Percentiles rank a stretch among this genome's conserved stretches.
phyloP scores from a whole-genome alignment of 30 jellyfish, hydroid and myxozoan species.

The Hydractinia symbiolongicarpus region DNA sequence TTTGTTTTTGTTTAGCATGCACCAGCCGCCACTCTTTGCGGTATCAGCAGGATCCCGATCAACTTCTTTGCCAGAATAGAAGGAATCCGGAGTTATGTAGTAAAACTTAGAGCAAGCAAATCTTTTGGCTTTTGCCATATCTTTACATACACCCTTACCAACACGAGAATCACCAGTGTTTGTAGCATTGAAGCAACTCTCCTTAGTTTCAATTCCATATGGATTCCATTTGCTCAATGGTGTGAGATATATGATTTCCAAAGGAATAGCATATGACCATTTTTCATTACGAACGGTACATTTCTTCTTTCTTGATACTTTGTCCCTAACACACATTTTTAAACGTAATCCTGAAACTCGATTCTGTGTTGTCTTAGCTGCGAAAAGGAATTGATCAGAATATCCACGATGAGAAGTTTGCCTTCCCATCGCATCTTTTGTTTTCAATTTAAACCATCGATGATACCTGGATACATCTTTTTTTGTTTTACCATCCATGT shows the following conservation, averaged over 20 bases:
- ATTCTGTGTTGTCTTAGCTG: constrained; percentile 62
- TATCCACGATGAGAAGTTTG: constrained; percentile 47
- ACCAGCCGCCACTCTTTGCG: constrained; percentile 26
- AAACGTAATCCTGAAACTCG: constrained; percentile 42
- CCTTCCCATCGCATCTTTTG: constrained; percentile 87
- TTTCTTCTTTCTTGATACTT: background rate
- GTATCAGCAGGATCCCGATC: constrained; percentile 65
- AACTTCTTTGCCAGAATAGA: constrained; percentile 48
- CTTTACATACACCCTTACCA: constrained; percentile 21
- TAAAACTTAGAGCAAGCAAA: constrained; percentile 33
- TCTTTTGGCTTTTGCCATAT: constrained; percentile 35
- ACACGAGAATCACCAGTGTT: no score
- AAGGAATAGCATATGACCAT: constrained; percentile 48
- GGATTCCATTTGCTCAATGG: constrained; percentile 68
- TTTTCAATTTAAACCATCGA: constrained; percentile 33
- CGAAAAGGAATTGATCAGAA: constrained; percentile 60
- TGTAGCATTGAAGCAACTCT: no score
- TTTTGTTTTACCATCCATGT: constrained; percentile 29
- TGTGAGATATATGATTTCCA: constrained; percentile 66
- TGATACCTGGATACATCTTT: constrained; percentile 58
- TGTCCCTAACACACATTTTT: background rate
- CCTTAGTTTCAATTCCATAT: constrained; percentile 24
- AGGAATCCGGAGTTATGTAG: constrained; percentile 47
- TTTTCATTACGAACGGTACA: background rate
- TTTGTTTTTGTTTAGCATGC: background rate